Conservation (phyloP, 2,113 vertebrate species). For the Centropus bengalensis region DNA sequence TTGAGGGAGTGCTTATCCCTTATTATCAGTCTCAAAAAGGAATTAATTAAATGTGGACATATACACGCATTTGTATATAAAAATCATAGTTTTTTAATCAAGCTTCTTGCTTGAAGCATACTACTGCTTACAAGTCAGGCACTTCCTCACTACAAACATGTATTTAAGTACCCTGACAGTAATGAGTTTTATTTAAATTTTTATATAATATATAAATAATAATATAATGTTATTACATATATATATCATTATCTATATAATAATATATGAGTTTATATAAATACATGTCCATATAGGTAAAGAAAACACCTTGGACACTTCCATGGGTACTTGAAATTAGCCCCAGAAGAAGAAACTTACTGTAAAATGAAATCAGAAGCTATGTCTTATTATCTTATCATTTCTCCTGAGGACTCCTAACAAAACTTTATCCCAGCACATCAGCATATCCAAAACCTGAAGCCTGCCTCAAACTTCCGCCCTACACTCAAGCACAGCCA, state of each 20-base stretch:
- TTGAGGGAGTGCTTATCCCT: neutral
- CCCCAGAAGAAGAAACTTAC: neutral
- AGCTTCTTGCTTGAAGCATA: neutral
- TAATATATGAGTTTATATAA: neutral
- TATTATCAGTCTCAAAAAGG: neutral
- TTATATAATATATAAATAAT: too few relatives aligned
- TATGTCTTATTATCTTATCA: neutral
- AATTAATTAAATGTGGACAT: neutral
- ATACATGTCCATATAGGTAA: neutral
- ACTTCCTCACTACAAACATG: neutral
- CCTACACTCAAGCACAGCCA: fast-evolving
- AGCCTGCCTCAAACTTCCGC: too few relatives aligned
- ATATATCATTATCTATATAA: too few relatives aligned
- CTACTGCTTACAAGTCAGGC: neutral
- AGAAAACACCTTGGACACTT: neutral
- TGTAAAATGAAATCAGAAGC: neutral
- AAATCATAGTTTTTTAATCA: neutral
- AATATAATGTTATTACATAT: too few relatives aligned
- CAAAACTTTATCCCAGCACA: neutral
- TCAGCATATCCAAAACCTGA: fast-evolving
- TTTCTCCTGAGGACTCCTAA: neutral
- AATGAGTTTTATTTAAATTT: too few relatives aligned
- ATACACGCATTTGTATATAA: neutral
- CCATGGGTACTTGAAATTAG: neutral
- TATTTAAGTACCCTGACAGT: neutral